Evolutionary conservation across 2,797 vertebrate genomes (phyloP), one percentile per base, ranked within the genome.

Genomic region (Lagodon rhomboides): DNA sequence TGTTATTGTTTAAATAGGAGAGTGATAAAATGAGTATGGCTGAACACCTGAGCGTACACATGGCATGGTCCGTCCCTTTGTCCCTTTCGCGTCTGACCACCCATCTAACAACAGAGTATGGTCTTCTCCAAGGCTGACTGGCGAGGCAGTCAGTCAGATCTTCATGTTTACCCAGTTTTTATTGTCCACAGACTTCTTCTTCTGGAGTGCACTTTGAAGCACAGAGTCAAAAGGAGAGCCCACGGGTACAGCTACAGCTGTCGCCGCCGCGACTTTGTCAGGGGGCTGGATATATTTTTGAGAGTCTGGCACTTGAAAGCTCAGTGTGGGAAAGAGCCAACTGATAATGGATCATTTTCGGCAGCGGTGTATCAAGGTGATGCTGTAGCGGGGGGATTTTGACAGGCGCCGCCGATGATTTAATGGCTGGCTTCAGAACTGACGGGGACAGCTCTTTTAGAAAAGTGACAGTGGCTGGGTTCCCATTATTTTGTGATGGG

Each of bases 291-390:
- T 73, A 10, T 63, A 46, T 85, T 73, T 50, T 64, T 78, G 72
- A 77, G 76, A 75, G 67, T 46, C 80, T 73, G 68, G 51, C 72
- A 79, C 74, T 71, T 74, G 70, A 82, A 68, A 78, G 84, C 77
- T 78, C 0, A 1, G 53, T 3, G 66, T 63, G 60, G 67, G 44
- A 85, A 76, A 71, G 59, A 69, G 65, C 54, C 38, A 34, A 9
- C 68, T 64, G 78, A 89, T 85, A 88, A 81, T 82, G 75, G 86
- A 80, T 85, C 54, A 13, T 84, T 91, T 85, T 84, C 77, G 9
- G 49, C 53, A 1, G 4, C 1, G 22, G 23, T 41, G 74, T 82
- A 86, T 80, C 82, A 72, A 79, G 85, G 76, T 82, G 88, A 75
- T 23, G 84, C 68, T 23, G 73, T 18, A 5, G 62, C 5, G 3